Conservation (phyloP, 2,888 invertebrate species). For the Microplitis deprimator region DNA sequence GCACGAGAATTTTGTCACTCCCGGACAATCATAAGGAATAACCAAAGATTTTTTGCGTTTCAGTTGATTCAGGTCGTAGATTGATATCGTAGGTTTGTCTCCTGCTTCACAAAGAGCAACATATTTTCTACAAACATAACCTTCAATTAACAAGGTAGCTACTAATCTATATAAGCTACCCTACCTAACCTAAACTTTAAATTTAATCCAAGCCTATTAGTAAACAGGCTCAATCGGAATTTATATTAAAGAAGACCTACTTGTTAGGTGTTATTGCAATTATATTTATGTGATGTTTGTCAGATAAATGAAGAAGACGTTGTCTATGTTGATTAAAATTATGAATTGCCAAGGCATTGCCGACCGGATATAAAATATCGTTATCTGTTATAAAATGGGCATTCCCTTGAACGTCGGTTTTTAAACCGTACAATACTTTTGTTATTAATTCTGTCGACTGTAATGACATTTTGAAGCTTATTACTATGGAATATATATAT, state of each 20-base stretch:
- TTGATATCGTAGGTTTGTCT: conserved; percentile 78
- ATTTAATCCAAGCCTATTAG: neutral
- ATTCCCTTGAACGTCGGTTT: conserved; percentile 79
- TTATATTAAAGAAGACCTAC: conserved; percentile 70
- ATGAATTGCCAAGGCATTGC: conserved; percentile 83
- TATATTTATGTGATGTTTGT: conserved; percentile 78
- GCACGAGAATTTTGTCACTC: conserved; percentile 79
- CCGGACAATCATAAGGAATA: conserved; percentile 75
- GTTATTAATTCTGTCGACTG: neutral
- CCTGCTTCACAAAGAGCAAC: conserved; percentile 78
- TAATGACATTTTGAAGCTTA: too few species aligned
- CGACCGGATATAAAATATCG: conserved; percentile 86
- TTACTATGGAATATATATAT: too few species aligned
- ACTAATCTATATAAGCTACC: neutral
- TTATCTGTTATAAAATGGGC: conserved; percentile 82
- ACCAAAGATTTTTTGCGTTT: conserved; percentile 80
- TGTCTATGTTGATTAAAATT: conserved; percentile 82
- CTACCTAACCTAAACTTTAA: neutral
- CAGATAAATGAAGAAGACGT: conserved; percentile 80
- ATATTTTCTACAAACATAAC: conserved; percentile 73
- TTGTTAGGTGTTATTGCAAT: conserved; percentile 79
- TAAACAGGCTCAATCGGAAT: neutral
- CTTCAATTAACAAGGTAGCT: neutral
- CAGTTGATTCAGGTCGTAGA: conserved; percentile 81
- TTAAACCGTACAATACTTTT: conserved; percentile 73